Evolutionary conservation across 2,888 invertebrate genomes (phyloP).

Genomic region (Aspidiotus destructor): DNA sequence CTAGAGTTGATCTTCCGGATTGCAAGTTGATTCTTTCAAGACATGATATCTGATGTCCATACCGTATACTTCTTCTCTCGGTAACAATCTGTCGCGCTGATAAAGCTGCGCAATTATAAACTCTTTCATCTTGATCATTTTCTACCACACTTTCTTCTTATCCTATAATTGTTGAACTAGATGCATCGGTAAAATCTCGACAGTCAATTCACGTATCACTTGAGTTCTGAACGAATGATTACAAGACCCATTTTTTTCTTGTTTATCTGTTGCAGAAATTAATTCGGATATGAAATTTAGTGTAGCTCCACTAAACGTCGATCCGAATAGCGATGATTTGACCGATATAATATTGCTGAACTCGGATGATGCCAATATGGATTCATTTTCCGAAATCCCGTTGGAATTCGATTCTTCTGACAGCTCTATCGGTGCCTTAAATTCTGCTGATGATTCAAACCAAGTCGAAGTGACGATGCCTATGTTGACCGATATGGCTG

Average conservation of each 20-base stretch:
- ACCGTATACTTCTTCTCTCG: no score
- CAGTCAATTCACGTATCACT: no score
- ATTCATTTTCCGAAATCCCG: constrained; percentile 20
- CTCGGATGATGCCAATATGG: constrained; percentile 15
- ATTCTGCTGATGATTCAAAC: background rate
- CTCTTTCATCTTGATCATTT: background rate
- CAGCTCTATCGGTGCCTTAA: constrained; percentile 12
- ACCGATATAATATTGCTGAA: constrained; percentile 18
- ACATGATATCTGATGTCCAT: no score
- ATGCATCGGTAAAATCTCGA: no score
- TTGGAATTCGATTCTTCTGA: constrained; percentile 19
- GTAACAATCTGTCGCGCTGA: no score
- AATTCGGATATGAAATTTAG: constrained; percentile 15
- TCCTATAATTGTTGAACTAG: no score
- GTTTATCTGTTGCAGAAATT: constrained; percentile 15
- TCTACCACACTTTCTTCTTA: no score
- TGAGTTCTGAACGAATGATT: background rate
- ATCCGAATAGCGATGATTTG: background rate
- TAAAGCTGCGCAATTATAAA: no score
- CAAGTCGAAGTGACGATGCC: background rate
- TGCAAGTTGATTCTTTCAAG: no score
- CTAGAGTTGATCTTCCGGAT: background rate
- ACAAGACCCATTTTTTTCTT: background rate
- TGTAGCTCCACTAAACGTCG: constrained; percentile 11
- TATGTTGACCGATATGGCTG: constrained; percentile 25